Base-by-base conservation (phyloP, 2,888 invertebrate species). In the Rapana venosa region DNA sequence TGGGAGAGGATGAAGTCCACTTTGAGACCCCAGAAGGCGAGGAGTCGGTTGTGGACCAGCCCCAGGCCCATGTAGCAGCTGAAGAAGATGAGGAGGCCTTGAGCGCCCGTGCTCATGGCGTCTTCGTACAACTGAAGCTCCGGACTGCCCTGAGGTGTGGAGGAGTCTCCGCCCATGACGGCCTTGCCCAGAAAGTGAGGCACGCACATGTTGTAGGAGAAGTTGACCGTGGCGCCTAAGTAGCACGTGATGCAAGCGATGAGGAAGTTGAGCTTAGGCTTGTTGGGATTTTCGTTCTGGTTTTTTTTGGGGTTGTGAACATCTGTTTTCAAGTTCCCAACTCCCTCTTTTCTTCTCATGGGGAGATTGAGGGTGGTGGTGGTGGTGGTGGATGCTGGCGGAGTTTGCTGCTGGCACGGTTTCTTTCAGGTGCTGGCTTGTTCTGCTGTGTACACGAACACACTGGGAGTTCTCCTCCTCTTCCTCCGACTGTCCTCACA, bases 131-230 rank as follows among this genome's bases (percentile, higher is more conserved):
- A 32, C 61, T 61, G 26, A 1, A 36, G 32, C 20, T 85, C 61
- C 4, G 58, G 30, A 30, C 61, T 61, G 30, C 61, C 85, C 0
- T n/a, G 0, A 13, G 85, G 85, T 17, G 85, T 58, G n/a, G 85
- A 85, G 20, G 61, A 61, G n/a, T 58, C 61, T 0, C 85, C 85
- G 13, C 85, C 85, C 11, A 15, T 61, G 32, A 85, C 58, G 13
- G 5, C 85, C 61, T 85, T 85, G 30, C 85, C 85, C 1, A 85
- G 85, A 30, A 85, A 85, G 26, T 85, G 61, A 0, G 85, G 13
- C 30, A 61, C 85, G 30, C 30, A 85, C 58, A 85, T 58, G 61
- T 85, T 61, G 61, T 85, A 85, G 61, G 61, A 30, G 32, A 32
- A 61, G 17, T n/a, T 2, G 30, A n/a, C 30, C 8, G 85, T 61